phyloP scores from a whole-genome alignment of 2,888 invertebrate genomes.

The Xanthostigma xanthostigma region DNA sequence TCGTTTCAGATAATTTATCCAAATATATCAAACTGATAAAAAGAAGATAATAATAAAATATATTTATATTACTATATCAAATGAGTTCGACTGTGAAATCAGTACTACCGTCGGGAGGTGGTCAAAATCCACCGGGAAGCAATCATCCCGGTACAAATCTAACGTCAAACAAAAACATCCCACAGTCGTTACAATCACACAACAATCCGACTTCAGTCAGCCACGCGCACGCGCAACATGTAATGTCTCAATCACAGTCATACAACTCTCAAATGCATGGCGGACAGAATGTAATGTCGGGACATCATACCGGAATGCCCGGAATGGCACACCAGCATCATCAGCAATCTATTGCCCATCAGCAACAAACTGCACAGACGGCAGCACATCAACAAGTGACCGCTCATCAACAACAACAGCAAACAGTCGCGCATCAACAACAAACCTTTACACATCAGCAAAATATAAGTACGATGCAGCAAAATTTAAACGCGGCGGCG shows the following conservation, averaged over 20 bases:
- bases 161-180: constrained; percentile 23
- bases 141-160: constrained; percentile 16
- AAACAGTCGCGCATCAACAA: background rate
- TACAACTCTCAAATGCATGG: background rate
- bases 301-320: background rate
- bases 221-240: background rate
- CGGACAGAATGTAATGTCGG: background rate
- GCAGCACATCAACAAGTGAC: constrained; percentile 21
- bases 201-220: background rate
- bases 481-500: too few species aligned
- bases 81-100: constrained; percentile 50
- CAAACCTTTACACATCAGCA: background rate
- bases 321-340: background rate
- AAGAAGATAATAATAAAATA: too few species aligned
- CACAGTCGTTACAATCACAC: constrained; percentile 10
- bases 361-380: constrained; percentile 19
- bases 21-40: background rate
- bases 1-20: too few species aligned
- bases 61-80: constrained; percentile 19
- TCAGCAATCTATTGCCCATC: constrained; percentile 17
- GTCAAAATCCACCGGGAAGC: constrained; percentile 23
- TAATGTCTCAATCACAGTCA: background rate
- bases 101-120: constrained; percentile 33
- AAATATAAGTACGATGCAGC: too few species aligned
- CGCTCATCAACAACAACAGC: constrained; percentile 19